These are phyloP conservation scores for Asarcornis scutulata DNA, from an alignment of 2,113 vertebrate species.

Conservation along the genomic window DNA sequence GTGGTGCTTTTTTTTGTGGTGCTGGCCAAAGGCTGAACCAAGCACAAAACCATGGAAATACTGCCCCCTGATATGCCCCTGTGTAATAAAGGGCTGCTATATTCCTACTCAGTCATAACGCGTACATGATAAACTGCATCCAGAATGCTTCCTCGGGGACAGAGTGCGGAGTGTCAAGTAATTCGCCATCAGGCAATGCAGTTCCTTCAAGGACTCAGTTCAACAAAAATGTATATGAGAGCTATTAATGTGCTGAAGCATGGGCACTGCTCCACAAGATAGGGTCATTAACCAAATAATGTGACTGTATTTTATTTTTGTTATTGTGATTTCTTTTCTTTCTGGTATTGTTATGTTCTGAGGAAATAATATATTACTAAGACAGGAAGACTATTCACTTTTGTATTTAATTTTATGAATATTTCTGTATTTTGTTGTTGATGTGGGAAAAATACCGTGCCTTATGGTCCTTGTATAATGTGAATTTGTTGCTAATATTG, in stretches of 20 bases:
- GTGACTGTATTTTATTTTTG: neutral
- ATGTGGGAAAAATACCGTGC: conserved; percentile 8
- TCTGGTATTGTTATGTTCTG: neutral
- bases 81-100: neutral
- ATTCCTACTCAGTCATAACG: fast-evolving
- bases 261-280: neutral
- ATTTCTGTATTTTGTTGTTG: conserved; percentile 7
- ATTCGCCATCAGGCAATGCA: neutral
- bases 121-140: neutral
- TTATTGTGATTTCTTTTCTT: neutral
- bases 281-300: conserved; percentile 29
- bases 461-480: neutral
- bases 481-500: conserved; percentile 48
- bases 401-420: conserved; percentile 26
- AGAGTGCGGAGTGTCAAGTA: neutral
- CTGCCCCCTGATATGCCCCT: neutral
- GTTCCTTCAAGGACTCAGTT: neutral
- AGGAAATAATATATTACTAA: conserved; percentile 5
- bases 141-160: neutral
- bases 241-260: neutral
- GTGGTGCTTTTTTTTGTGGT: neutral
- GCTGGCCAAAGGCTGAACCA: neutral
- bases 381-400: conserved; percentile 21
- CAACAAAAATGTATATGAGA: neutral
- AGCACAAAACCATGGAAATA: neutral